Evolutionary conservation across 1,140 invertebrate genomes (phyloP), one percentile per base, ranked within the genome.

Genomic region (Penaeus vannamei): DNA sequence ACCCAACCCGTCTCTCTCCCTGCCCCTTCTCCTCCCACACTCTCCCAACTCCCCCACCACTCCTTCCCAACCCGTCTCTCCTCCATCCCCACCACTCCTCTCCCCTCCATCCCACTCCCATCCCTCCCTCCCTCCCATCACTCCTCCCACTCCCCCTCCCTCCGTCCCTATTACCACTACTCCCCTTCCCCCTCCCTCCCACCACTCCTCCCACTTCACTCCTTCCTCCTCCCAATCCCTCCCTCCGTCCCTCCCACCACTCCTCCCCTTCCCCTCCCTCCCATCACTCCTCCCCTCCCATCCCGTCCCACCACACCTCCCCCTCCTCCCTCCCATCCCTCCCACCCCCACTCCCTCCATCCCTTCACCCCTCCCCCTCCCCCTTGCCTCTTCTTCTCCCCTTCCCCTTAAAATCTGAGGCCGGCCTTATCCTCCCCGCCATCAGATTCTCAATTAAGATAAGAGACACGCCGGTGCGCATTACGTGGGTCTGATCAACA

Each of bases 381-480:
- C 8, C 29, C n/a, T 22, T 10, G 3, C 26, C 32, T 36, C 61
- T 61, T 66, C 62, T 22, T n/a, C 61, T 62, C 5, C 62, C 66
- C 42, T n/a, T 29, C 29, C 32, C 26, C 85, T 76, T 79, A 77
- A 86, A 86, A 79, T 79, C 76, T 76, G 69, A 26, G 85, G 46
- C 42, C 32, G 69, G 42, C 59, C 76, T 86, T 86, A 86, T 86
- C 85, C 72, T n/a, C 5, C 22, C 64, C n/a, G 36, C 72, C 84
- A 86, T 86, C 85, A 86, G 85, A 86, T 86, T 86, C 79, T 86
- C 85, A 86, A 86, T 86, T 86, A 86, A 86, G 85, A 86, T 86
- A 80, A 79, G 69, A 4, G 36, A 59, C 42, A 53, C 85, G 85
- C 72, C 85, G 61, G 29, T 59, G 85, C 69, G 29, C 79, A 86